Conservation (phyloP, 2,888 invertebrate species). For the Leptogaster cylindrica region DNA sequence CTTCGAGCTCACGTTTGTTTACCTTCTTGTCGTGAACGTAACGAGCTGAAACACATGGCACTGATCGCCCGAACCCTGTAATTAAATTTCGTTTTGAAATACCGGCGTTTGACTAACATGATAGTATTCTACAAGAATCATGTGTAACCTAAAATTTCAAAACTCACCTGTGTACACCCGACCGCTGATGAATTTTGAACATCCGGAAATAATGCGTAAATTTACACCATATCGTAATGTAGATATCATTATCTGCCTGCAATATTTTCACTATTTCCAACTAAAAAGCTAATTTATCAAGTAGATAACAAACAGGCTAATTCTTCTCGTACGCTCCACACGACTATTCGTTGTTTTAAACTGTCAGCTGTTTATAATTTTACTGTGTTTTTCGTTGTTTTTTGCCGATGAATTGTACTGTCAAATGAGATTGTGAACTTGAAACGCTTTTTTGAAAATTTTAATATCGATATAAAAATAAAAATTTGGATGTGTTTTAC, state of each 20-base stretch:
- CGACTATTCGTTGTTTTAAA: neutral
- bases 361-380: neutral
- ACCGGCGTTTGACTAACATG: conserved; percentile 1
- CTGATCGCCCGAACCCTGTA: conserved; percentile 32
- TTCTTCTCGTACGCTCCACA: conserved; percentile 10
- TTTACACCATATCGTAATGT: conserved; percentile 28
- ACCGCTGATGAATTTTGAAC: conserved; percentile 27
- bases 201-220: conserved; percentile 35
- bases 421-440: no score
- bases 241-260: conserved; percentile 40
- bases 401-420: no score
- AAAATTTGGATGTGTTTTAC: no score
- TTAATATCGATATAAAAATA: no score
- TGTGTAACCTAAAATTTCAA: conserved; percentile 10
- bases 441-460: no score
- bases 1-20: conserved; percentile 57
- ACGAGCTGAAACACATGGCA: conserved; percentile 16
- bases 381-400: no score
- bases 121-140: conserved; percentile 28
- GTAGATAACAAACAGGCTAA: conserved; percentile 42
- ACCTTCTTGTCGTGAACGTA: conserved; percentile 50
- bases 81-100: conserved; percentile 1
- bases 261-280: neutral
- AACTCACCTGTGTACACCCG: conserved; percentile 42
- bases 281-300: conserved; percentile 37